phyloP scores from a whole-genome alignment of 2,113 vertebrate genomes.

The Balaenoptera acutorostrata region DNA sequence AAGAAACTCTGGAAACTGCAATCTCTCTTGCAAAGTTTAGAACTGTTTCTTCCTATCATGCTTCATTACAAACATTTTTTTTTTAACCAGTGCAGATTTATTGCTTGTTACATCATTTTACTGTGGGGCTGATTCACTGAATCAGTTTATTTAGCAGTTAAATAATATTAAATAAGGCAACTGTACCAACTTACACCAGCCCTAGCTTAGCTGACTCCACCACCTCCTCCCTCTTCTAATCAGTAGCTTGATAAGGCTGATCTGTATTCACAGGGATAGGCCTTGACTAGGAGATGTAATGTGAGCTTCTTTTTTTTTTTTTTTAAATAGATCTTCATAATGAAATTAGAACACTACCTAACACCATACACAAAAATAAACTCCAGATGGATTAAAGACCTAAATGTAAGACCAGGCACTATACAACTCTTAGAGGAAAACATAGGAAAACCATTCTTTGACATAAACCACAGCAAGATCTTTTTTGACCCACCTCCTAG shows the following conservation, averaged over 20 bases:
- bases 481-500: too few relatives aligned
- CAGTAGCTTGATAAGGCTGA: conserved; percentile 65
- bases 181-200: conserved; percentile 48
- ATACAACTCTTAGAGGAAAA: too few relatives aligned
- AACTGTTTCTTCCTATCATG: background rate
- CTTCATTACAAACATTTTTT: background rate
- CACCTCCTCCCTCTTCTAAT: conserved; percentile 70
- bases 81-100: conserved; percentile 70
- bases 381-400: too few relatives aligned
- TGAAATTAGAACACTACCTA: too few relatives aligned
- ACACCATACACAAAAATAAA: too few relatives aligned
- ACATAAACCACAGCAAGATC: too few relatives aligned
- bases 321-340: too few relatives aligned
- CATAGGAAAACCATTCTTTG: too few relatives aligned
- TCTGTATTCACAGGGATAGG: conserved; percentile 43
- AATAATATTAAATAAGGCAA: conserved; percentile 61
- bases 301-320: background rate
- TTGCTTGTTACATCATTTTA: conserved; percentile 76
- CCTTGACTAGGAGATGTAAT: background rate
- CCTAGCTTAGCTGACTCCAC: conserved; percentile 29
- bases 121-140: conserved; percentile 36
- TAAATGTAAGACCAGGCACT: too few relatives aligned
- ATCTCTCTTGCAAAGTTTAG: background rate
- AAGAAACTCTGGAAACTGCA: background rate
- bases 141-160: conserved; percentile 79